Evolutionary conservation across 2,797 vertebrate genomes (phyloP).

Genomic region (Danio jaintianensis): DNA sequence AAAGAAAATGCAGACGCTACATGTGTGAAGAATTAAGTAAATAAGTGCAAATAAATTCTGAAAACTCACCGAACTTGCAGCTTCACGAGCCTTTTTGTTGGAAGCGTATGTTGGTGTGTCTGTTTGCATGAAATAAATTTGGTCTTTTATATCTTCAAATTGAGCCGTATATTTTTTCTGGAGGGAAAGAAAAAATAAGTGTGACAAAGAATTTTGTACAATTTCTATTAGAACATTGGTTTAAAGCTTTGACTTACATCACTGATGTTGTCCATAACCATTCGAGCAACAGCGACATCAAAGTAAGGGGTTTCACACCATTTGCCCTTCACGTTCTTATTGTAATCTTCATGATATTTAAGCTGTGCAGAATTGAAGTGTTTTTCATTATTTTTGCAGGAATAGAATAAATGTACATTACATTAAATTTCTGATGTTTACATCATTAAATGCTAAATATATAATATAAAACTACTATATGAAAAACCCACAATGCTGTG

Average conservation of each 20-base stretch:
- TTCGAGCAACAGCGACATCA: constrained; percentile 88
- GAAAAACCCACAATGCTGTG: background rate
- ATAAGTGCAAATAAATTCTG: background rate
- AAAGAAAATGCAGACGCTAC: background rate
- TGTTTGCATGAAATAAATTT: constrained; percentile 98
- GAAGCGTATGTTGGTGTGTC: constrained; percentile 91
- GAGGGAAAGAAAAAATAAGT: constrained; percentile 50
- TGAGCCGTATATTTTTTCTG: constrained; percentile 93
- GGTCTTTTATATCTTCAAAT: constrained; percentile 90
- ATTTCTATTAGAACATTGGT: background rate
- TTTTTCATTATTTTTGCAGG: background rate
- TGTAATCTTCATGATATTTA: constrained; percentile 93
- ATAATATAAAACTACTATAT: no score
- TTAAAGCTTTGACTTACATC: constrained; percentile 75
- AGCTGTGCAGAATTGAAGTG: constrained; percentile 73
- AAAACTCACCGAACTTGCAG: constrained; percentile 86
- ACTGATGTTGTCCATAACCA: constrained; percentile 93
- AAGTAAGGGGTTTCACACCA: constrained; percentile 98
- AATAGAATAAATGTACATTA: background rate
- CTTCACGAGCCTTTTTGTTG: constrained; percentile 85
- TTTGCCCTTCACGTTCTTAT: constrained; percentile 93
- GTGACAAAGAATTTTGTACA: background rate
- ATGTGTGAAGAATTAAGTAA: background rate
- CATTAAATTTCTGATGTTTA: background rate
- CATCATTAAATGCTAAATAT: background rate